Percentiles rank a stretch among this genome's conserved stretches.
Conservation (phyloP, 2,113 vertebrate genomes). For the Osmerus eperlanus region DNA sequence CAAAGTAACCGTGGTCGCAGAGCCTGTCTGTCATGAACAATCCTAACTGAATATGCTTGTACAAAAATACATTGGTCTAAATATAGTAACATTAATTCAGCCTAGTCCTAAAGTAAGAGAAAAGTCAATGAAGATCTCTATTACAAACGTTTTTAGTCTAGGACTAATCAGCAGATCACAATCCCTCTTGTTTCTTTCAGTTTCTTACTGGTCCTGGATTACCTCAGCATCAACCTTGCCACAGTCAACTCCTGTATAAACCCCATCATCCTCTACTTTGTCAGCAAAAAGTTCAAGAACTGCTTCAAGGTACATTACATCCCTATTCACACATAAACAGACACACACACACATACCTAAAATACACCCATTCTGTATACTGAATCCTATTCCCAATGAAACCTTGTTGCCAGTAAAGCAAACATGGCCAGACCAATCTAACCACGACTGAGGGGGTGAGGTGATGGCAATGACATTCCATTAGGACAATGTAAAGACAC, state of each 20-base stretch:
- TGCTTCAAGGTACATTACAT: slow-evolving; percentile 89
- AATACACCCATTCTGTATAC: not conserved
- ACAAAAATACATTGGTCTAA: not conserved
- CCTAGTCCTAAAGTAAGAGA: no score
- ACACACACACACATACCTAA: not conserved
- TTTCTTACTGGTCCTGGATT: slow-evolving; percentile 89
- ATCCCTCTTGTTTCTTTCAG: slow-evolving; percentile 65
- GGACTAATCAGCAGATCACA: no score
- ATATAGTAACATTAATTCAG: no score
- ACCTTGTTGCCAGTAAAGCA: slow-evolving; percentile 19
- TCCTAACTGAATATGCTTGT: no score
- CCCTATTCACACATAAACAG: not conserved
- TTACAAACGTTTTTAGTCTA: no score
- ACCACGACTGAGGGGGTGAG: slow-evolving; percentile 26
- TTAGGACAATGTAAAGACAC: slow-evolving; percentile 47
- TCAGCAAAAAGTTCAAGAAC: slow-evolving; percentile 99
- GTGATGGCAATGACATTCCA: slow-evolving; percentile 30
- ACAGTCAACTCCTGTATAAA: slow-evolving; percentile 98
- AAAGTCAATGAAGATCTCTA: no score
- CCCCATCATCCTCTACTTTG: slow-evolving; percentile 96
- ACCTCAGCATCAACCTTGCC: slow-evolving; percentile 87
- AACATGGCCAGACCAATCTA: slow-evolving; percentile 35
- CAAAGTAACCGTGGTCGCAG: no score
- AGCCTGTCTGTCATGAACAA: no score
- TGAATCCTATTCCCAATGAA: not conserved